Percentiles rank a stretch among this genome's conserved stretches.
Conservation (phyloP, 2,797 vertebrate species). For the Ptychobarbus kaznakovi region DNA sequence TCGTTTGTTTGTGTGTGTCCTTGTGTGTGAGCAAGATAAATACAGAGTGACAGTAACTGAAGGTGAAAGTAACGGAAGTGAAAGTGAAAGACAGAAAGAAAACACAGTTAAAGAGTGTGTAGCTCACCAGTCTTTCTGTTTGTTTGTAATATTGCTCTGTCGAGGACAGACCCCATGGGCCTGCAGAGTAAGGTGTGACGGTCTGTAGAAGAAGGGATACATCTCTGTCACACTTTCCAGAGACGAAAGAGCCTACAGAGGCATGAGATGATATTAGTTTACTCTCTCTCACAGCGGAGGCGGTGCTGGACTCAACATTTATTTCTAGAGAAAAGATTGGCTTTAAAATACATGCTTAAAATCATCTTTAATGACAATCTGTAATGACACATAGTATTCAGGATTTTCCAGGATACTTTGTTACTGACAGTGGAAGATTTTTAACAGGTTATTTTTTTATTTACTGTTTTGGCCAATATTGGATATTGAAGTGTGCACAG, state of each 20-base stretch:
- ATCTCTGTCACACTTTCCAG: conserved; percentile 82
- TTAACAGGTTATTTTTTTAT: background rate
- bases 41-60: background rate
- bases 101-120: background rate
- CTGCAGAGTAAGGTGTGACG: conserved; percentile 72
- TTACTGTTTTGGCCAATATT: background rate
- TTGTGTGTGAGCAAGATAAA: conserved; percentile 28
- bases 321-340: background rate
- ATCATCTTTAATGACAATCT: background rate
- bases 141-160: conserved; percentile 74
- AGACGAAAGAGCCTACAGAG: conserved; percentile 82
- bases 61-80: background rate
- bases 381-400: background rate
- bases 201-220: conserved; percentile 91
- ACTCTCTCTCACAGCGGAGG: background rate
- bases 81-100: conserved; percentile 12
- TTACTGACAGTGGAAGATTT: background rate
- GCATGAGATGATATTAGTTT: conserved; percentile 22
- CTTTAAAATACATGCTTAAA: background rate
- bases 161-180: conserved; percentile 78
- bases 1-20: conserved; percentile 11
- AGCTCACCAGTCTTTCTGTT: conserved; percentile 77
- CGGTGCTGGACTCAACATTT: background rate
- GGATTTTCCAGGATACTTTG: background rate
- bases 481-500: background rate